phyloP scores from a whole-genome alignment of 2,797 vertebrate species.

The Martes flavigula region DNA sequence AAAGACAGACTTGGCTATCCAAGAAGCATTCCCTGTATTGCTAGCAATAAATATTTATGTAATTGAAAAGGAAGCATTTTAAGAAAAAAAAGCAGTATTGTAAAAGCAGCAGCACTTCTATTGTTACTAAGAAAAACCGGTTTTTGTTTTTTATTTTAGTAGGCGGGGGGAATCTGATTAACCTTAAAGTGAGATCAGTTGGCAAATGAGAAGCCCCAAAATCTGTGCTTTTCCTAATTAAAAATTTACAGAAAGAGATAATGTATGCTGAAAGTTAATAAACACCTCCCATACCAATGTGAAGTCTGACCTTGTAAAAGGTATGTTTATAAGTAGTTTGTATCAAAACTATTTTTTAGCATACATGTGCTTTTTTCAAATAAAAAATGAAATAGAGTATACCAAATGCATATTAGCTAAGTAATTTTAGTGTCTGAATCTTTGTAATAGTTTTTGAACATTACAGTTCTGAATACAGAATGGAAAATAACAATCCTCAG shows the following conservation, averaged over 20 bases:
- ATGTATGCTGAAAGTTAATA: background rate
- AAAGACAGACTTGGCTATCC: background rate
- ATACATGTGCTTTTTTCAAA: conserved; percentile 55
- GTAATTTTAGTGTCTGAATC: background rate
- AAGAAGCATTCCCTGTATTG: conserved; percentile 8
- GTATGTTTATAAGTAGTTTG: conserved; percentile 38
- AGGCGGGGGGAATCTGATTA: background rate
- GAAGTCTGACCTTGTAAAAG: conserved; percentile 39
- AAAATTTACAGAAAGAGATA: conserved; percentile 30
- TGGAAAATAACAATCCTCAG: background rate
- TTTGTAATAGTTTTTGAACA: conserved; percentile 18
- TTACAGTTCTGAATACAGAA: background rate
- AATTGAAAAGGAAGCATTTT: conserved; percentile 42
- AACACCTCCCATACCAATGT: background rate
- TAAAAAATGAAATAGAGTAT: conserved; percentile 33
- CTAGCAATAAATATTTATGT: conserved; percentile 50
- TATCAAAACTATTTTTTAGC: conserved; percentile 64
- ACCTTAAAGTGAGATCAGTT: background rate
- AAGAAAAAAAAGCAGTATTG: conserved; percentile 35
- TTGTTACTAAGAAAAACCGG: background rate
- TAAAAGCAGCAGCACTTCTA: background rate
- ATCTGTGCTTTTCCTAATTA: conserved; percentile 11
- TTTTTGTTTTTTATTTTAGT: conserved; percentile 38
- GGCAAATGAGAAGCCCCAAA: background rate
- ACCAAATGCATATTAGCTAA: background rate